A percentile compares a stretch with the other conserved stretches of the same genome.
phyloP scores from a whole-genome alignment of 2,888 invertebrate species.

The Tinea trinotella region DNA sequence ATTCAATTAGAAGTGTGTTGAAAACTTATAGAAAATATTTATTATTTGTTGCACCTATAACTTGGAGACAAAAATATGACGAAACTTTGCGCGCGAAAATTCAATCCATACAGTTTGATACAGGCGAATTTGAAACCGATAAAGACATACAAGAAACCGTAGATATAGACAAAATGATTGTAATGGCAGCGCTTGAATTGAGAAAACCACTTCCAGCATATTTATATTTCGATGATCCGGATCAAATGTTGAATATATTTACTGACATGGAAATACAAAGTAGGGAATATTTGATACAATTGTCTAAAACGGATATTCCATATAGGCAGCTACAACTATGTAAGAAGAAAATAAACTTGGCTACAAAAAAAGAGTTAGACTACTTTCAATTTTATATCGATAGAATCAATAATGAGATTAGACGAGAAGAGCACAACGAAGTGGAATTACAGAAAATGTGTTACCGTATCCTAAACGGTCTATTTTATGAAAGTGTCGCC shows the following conservation, averaged over 20 bases:
- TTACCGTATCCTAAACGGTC: slow-evolving; percentile 50
- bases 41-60: slow-evolving; percentile 54
- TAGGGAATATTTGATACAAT: slow-evolving; percentile 55
- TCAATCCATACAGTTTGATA: slow-evolving; percentile 53
- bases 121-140: slow-evolving; percentile 49
- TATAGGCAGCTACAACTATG: slow-evolving; percentile 42
- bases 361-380: slow-evolving; percentile 49
- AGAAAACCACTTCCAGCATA: slow-evolving; percentile 39
- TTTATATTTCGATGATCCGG: slow-evolving; percentile 46
- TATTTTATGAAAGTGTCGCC: slow-evolving; percentile 56
- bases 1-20: slow-evolving; percentile 49
- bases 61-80: slow-evolving; percentile 54
- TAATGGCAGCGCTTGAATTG: slow-evolving; percentile 47
- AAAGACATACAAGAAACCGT: slow-evolving; percentile 53
- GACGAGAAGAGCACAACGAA: slow-evolving; percentile 51
- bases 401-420: slow-evolving; percentile 43
- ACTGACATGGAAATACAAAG: slow-evolving; percentile 62
- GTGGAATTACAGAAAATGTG: slow-evolving; percentile 51
- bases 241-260: slow-evolving; percentile 55
- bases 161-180: slow-evolving; percentile 57
- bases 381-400: slow-evolving; percentile 62
- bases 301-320: slow-evolving; percentile 50
- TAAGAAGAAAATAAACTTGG: slow-evolving; percentile 45
- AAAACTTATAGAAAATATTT: slow-evolving; percentile 57
- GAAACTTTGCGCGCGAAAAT: slow-evolving; percentile 43